These are phyloP conservation scores for Hestina assimilis DNA, from an alignment of 1,140 invertebrate genomes.

Conservation along the genomic window DNA sequence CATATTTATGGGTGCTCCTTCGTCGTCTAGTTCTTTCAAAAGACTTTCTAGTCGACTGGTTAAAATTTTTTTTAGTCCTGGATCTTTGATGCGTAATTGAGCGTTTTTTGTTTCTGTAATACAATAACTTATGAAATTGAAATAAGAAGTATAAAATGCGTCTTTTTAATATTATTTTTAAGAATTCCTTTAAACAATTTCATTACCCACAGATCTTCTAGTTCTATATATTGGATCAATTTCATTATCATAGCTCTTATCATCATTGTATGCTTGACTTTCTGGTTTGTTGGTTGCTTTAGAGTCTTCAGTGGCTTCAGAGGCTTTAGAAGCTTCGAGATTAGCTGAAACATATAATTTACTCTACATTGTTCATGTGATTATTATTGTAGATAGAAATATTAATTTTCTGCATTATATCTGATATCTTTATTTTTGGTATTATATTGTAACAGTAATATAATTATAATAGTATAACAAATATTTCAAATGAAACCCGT, in stretches of 20 bases:
- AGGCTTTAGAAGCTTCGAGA: not conserved
- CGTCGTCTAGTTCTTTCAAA: conserved; percentile 52
- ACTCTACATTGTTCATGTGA: too few species aligned
- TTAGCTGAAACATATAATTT: not conserved
- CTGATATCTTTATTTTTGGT: too few species aligned
- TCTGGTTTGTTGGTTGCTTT: not conserved
- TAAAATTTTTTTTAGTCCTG: conserved; percentile 50
- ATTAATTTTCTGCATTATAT: too few species aligned
- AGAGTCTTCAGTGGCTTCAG: not conserved
- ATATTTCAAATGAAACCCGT: too few species aligned
- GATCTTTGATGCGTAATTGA: conserved; percentile 37
- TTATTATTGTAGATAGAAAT: too few species aligned
- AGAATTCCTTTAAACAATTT: too few species aligned
- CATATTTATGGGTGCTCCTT: conserved; percentile 31
- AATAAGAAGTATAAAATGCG: too few species aligned
- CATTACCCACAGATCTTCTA: conserved; percentile 49
- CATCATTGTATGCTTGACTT: conserved; percentile 6
- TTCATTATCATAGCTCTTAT: conserved; percentile 30
- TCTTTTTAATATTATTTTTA: too few species aligned
- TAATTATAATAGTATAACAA: too few species aligned
- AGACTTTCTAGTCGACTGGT: conserved; percentile 41
- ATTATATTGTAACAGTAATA: too few species aligned
- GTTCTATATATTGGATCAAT: conserved; percentile 37
- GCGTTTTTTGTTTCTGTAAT: conserved; percentile 43
- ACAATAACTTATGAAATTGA: too few species aligned